Percentiles rank a stretch among this genome's conserved stretches.
Evolutionary conservation across 1,140 invertebrate genomes (phyloP).

Genomic region (Aphaenogaster rudis): DNA sequence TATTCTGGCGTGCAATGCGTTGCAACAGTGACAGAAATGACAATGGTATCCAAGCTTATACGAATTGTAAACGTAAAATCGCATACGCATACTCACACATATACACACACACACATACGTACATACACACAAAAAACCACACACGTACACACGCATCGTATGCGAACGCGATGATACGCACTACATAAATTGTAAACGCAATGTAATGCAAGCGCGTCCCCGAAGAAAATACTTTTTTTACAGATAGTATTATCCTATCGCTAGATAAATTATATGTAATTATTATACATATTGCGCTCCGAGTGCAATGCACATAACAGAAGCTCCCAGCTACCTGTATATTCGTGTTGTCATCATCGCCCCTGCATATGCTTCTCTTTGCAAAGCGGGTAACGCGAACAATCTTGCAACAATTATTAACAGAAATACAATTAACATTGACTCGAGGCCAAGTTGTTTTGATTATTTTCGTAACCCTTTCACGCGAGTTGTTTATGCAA

Average conservation of each 20-base stretch:
- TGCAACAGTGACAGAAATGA: slow-evolving; percentile 33
- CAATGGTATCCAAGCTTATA: neutral
- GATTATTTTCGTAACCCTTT: slow-evolving; percentile 49
- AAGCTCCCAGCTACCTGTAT: slow-evolving; percentile 83
- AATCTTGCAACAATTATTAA: slow-evolving; percentile 76
- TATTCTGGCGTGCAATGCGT: slow-evolving; percentile 59
- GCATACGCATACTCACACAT: neutral
- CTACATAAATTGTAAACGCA: slow-evolving; percentile 50
- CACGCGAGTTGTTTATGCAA: neutral
- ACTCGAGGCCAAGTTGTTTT: slow-evolving; percentile 56
- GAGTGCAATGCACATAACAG: slow-evolving; percentile 85
- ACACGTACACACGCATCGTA: slow-evolving; percentile 17
- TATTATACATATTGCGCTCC: slow-evolving; percentile 81
- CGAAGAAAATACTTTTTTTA: slow-evolving; percentile 84
- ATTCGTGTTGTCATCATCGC: slow-evolving; percentile 82
- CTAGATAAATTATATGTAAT: slow-evolving; percentile 84
- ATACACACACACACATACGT: neutral
- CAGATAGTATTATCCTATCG: slow-evolving; percentile 81
- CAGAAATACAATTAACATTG: slow-evolving; percentile 79
- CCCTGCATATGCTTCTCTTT: slow-evolving; percentile 66
- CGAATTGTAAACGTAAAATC: slow-evolving; percentile 3
- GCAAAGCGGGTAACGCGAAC: slow-evolving; percentile 60
- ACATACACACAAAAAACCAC: neutral
- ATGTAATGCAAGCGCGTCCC: slow-evolving; percentile 33
- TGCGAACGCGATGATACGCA: slow-evolving; percentile 46